Conservation (phyloP, 2,888 invertebrate genomes). For the Mamestra brassicae region DNA sequence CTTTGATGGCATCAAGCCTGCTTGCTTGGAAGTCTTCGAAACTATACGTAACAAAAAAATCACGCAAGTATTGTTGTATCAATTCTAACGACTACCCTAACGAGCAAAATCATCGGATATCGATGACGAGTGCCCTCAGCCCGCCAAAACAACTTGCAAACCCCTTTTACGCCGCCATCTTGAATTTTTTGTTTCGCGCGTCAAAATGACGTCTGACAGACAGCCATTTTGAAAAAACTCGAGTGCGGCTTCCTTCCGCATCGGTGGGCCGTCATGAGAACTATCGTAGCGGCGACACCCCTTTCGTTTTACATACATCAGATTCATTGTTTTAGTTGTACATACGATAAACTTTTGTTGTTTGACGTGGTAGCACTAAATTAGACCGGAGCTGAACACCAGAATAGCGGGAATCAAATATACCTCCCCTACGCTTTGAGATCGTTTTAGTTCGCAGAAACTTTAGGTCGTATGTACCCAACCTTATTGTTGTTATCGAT, state of each 20-base stretch:
- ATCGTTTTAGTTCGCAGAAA: slow-evolving; percentile 54
- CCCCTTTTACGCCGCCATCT: slow-evolving; percentile 85
- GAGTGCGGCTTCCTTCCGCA: slow-evolving; percentile 90
- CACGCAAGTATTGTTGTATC: slow-evolving; percentile 12
- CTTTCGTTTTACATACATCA: slow-evolving; percentile 88
- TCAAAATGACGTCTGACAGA: slow-evolving; percentile 87
- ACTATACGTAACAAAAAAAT: not conserved
- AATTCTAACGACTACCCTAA: slow-evolving; percentile 5
- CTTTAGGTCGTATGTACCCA: slow-evolving; percentile 21
- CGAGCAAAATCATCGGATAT: slow-evolving; percentile 46
- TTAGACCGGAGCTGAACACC: slow-evolving; percentile 73
- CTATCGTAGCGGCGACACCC: slow-evolving; percentile 87
- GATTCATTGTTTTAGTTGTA: slow-evolving; percentile 90
- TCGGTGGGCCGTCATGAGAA: slow-evolving; percentile 88
- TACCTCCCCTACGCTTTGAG: slow-evolving; percentile 67
- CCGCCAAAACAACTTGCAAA: slow-evolving; percentile 74
- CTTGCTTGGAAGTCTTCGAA: not conserved
- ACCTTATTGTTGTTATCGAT: slow-evolving; percentile 15
- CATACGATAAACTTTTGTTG: slow-evolving; percentile 87
- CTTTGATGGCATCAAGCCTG: not conserved
- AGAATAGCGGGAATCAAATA: slow-evolving; percentile 70
- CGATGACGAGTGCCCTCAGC: slow-evolving; percentile 63
- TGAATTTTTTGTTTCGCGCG: slow-evolving; percentile 84
- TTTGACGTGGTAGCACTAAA: slow-evolving; percentile 79
- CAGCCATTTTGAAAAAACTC: slow-evolving; percentile 90